Evolutionary conservation across 2,113 vertebrate genomes (phyloP).

Genomic region (Mirza zaza): DNA sequence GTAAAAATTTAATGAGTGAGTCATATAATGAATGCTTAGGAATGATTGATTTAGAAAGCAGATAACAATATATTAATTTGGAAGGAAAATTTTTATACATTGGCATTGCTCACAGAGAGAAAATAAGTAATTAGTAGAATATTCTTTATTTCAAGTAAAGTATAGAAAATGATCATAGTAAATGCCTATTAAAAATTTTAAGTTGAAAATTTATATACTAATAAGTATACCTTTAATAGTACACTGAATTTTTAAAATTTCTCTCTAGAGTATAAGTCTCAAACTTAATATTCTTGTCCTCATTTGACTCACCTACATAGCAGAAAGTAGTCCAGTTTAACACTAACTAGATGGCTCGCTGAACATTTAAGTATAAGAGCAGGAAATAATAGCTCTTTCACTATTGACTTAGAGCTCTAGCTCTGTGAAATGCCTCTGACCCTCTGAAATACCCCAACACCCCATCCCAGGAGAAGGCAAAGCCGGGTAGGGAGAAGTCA

Average conservation of each 20-base stretch:
- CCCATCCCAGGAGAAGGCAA: not conserved
- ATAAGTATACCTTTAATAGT: not conserved
- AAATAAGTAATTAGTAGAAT: conserved; percentile 26
- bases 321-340: not conserved
- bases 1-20: conserved; percentile 27
- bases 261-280: not conserved
- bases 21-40: conserved; percentile 32
- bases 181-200: not conserved
- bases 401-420: not conserved
- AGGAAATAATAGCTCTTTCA: not conserved
- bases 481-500: not conserved
- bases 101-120: not conserved
- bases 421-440: not conserved
- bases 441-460: not conserved
- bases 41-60: conserved; percentile 2
- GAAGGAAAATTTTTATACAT: conserved; percentile 16
- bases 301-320: not conserved
- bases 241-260: not conserved
- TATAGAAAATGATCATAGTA: not conserved
- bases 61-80: conserved; percentile 42
- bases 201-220: not conserved
- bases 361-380: not conserved
- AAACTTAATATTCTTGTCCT: not conserved
- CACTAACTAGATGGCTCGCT: not conserved
- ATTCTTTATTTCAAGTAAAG: conserved; percentile 43